A percentile compares a stretch with the other conserved stretches of the same genome.
phyloP scores from a whole-genome alignment of 2,797 vertebrate species.

The Darevskia mixta region DNA sequence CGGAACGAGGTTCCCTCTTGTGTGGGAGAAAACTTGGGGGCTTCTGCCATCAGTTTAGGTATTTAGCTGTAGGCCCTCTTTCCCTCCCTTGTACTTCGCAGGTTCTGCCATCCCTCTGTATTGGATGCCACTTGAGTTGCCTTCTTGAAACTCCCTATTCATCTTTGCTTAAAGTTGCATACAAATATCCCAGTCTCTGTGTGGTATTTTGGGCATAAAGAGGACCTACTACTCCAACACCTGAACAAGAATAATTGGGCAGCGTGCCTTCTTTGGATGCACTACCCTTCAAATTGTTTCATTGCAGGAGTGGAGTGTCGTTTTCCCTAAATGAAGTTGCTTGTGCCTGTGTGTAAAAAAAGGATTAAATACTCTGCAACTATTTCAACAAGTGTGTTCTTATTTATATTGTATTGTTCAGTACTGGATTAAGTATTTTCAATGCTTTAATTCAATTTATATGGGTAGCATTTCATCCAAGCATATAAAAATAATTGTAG shows the following conservation, averaged over 20 bases:
- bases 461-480: background rate
- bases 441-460: background rate
- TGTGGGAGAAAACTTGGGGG: background rate
- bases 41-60: background rate
- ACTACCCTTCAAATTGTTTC: background rate
- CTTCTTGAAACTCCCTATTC: background rate
- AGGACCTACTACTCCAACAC: background rate
- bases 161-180: background rate
- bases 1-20: fast-evolving
- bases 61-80: background rate
- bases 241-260: background rate
- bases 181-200: background rate
- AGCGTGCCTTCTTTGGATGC: background rate
- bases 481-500: background rate
- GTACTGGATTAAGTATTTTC: background rate
- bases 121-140: background rate
- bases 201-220: background rate
- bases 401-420: background rate
- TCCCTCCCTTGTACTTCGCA: background rate
- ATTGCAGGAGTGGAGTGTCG: background rate
- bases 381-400: background rate
- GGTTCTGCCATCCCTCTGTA: background rate
- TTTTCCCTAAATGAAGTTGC: background rate
- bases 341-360: background rate
- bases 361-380: background rate